Evolutionary conservation across 2,888 invertebrate genomes (phyloP), one percentile per base, ranked within the genome.

Genomic region (Melanargia galathea): DNA sequence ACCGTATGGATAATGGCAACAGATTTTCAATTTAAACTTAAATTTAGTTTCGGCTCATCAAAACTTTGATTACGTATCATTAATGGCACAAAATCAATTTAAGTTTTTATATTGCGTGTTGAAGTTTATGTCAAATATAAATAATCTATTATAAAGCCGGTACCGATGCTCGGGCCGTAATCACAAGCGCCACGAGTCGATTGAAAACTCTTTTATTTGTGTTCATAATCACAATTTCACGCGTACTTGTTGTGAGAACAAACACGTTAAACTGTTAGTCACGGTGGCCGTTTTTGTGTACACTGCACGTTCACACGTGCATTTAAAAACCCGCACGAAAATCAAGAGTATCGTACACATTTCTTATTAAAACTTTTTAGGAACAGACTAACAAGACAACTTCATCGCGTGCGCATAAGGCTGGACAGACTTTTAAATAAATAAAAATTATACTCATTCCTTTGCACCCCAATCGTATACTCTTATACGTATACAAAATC

Each of bases 221-320:
- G 77, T 80, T 83, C 75, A 83, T 88, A 87, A 88, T 88, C 82
- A 87, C 79, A 83, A 87, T 87, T 89, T 89, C 87, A 90, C 86
- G 87, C 86, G 78, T 83, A 79, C 79, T 88, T 83, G 84, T 81
- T 78, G 78, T 81, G 76, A 81, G 80, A 79, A 80, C 79, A 79
- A 81, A 82, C 83, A 83, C 76, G 83, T 85, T 89, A 87, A 87
- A 80, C 78, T 77, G 82, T 86, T 83, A 78, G 86, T 87, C 87
- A 90, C 86, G 89, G 78, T 75, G 74, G 76, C 75, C 75, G 79
- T 81, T 82, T 82, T 79, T 82, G 76, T 81, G 75, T 80, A 77
- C 77, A 71, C 71, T 76, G 70, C 65, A 68, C 67, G 71, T 74
- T 75, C 71, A 74, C 74, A 75, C 73, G 67, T 73, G 71, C 66